Evolutionary conservation across 2,888 invertebrate species (phyloP).

Genomic region (Hypena proboscidalis): DNA sequence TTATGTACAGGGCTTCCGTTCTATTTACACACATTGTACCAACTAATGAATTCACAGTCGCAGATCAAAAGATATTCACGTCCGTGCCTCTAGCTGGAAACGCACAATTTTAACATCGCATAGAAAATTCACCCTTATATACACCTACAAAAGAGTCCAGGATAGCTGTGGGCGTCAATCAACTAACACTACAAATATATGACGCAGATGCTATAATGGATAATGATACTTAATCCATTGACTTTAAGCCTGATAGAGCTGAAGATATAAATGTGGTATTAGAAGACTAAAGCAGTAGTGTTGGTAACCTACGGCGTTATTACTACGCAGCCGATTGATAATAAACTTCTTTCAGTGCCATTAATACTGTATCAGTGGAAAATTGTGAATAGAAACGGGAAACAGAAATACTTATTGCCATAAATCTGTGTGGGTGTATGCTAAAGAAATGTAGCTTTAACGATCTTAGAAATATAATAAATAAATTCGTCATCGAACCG

Average conservation of each 20-base stretch:
- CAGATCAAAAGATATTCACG: conserved; percentile 78
- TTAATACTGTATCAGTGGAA: conserved; percentile 31
- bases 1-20: conserved; percentile 76
- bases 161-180: conserved; percentile 27
- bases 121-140: conserved; percentile 42
- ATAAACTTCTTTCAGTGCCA: conserved; percentile 41
- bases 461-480: no score
- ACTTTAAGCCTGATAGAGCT: conserved; percentile 9
- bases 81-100: conserved; percentile 54
- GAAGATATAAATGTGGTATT: conserved; percentile 6
- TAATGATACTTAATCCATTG: conserved; percentile 17
- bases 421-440: conserved; percentile 11
- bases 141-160: conserved; percentile 17
- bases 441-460: no score
- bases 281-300: conserved; percentile 24
- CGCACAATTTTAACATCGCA: conserved; percentile 19
- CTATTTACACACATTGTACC: conserved; percentile 76
- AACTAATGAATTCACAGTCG: conserved; percentile 77
- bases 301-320: conserved; percentile 50
- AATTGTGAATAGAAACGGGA: conserved; percentile 21
- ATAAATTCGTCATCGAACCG: no score
- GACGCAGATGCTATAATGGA: conserved; percentile 1
- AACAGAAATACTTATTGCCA: conserved; percentile 19
- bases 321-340: conserved; percentile 57
- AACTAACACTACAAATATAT: conserved; percentile 8